Percentiles rank a stretch among this genome's conserved stretches.
phyloP scores from a whole-genome alignment of 92 coral and sea anemone species.

The Micromussa lordhowensis region DNA sequence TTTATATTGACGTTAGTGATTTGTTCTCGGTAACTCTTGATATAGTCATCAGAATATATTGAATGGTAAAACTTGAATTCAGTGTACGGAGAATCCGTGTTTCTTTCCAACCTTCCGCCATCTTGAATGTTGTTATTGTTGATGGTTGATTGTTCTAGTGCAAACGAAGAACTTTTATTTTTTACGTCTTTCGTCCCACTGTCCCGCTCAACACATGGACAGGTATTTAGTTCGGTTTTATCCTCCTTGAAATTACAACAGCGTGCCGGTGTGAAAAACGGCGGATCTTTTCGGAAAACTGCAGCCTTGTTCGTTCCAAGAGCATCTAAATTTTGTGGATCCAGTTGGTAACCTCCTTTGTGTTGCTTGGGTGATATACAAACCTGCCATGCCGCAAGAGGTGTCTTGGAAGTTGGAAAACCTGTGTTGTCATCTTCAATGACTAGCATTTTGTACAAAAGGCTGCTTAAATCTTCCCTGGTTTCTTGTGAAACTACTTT shows the following conservation, averaged over 20 bases:
- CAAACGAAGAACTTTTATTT: slow-evolving; percentile 2
- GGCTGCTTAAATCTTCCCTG: slow-evolving; percentile 17
- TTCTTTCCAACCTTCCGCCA: slow-evolving; percentile 19
- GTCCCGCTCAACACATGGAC: not conserved
- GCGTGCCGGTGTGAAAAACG: slow-evolving; percentile 14
- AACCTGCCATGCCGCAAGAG: slow-evolving; percentile 73
- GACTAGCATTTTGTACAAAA: slow-evolving; percentile 56
- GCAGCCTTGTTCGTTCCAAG: not conserved
- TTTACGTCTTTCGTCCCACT: not conserved
- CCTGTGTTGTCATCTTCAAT: slow-evolving; percentile 33
- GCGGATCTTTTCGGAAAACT: slow-evolving; percentile 4
- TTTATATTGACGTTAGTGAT: slow-evolving; percentile 66
- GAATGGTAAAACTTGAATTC: slow-evolving; percentile 77
- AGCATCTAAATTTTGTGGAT: slow-evolving; percentile 8
- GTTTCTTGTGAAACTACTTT: not conserved
- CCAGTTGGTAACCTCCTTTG: slow-evolving; percentile 51
- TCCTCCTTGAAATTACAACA: slow-evolving; percentile 19
- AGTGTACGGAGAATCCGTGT: slow-evolving; percentile 48
- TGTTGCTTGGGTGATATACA: slow-evolving; percentile 59
- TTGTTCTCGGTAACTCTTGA: slow-evolving; percentile 73
- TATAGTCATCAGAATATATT: slow-evolving; percentile 59
- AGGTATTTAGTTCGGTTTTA: not conserved
- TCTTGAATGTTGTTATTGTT: not conserved
- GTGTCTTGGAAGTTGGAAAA: slow-evolving; percentile 18
- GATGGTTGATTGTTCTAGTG: not conserved